phyloP scores from a whole-genome alignment of 23 tunicate genomes.

The Trididemnum clinides region DNA sequence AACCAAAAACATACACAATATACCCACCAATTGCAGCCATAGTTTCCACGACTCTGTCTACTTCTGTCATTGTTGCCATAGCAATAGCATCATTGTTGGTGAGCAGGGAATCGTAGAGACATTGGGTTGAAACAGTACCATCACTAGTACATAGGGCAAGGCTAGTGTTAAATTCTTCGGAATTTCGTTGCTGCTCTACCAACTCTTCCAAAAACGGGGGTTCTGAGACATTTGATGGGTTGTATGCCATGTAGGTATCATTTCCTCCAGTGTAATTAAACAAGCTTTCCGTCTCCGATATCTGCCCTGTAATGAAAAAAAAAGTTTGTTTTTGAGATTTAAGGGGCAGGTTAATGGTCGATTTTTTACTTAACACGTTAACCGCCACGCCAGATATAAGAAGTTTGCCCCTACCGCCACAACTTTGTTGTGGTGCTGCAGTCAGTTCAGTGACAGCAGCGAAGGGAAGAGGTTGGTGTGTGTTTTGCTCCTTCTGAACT shows the following conservation, averaged over 20 bases:
- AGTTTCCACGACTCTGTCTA: not conserved
- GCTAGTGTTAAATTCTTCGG: not conserved
- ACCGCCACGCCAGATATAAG: too few species aligned
- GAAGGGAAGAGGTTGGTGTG: too few species aligned
- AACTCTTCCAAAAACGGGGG: constrained; percentile 63
- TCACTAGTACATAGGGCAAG: constrained; percentile 32
- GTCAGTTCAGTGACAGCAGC: too few species aligned
- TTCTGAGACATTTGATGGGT: constrained; percentile 32
- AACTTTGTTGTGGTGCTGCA: too few species aligned
- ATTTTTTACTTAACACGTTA: too few species aligned
- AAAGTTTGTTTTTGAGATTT: too few species aligned
- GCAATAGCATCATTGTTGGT: constrained; percentile 43
- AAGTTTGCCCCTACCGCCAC: too few species aligned
- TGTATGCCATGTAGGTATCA: constrained; percentile 39
- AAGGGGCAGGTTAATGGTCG: too few species aligned
- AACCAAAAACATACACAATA: too few species aligned
- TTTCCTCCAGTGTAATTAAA: constrained; percentile 54
- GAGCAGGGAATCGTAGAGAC: constrained; percentile 39
- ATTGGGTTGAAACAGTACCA: constrained; percentile 24
- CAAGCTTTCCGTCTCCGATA: constrained; percentile 47
- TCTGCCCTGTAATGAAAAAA: too few species aligned
- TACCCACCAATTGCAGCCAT: not conserved
- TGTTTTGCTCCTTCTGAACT: too few species aligned
- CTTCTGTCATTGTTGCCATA: constrained; percentile 6
- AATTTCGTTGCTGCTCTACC: constrained; percentile 31